These are phyloP conservation scores for Drosophila pseudoananassae DNA, from an alignment of 1,140 invertebrate genomes.

Conservation along the genomic window DNA sequence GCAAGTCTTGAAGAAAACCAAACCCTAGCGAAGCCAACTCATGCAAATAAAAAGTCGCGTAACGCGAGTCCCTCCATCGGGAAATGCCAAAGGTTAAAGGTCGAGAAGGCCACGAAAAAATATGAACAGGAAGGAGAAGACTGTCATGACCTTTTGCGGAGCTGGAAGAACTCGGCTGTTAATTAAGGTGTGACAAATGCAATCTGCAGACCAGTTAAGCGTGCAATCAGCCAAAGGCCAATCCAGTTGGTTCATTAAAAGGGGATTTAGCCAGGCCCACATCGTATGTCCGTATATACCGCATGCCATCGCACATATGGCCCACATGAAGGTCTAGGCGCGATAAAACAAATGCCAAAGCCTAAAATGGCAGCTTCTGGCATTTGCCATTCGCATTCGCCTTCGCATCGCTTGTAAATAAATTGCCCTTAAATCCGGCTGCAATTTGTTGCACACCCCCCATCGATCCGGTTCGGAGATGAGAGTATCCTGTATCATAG, in stretches of 20 bases:
- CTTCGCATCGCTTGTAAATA: constrained; percentile 30
- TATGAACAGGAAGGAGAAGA: background rate
- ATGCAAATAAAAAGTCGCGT: constrained; percentile 41
- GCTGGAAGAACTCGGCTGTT: constrained; percentile 26
- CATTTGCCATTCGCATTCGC: constrained; percentile 47
- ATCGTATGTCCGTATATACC: background rate
- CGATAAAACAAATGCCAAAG: constrained; percentile 70
- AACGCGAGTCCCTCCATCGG: background rate
- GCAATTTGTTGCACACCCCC: constrained; percentile 61
- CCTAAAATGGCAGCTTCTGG: constrained; percentile 62
- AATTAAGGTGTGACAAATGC: constrained; percentile 74
- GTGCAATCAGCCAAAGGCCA: constrained; percentile 62
- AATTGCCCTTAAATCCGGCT: constrained; percentile 57
- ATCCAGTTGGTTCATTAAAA: constrained; percentile 54
- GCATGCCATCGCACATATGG: background rate
- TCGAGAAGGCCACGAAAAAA: constrained; percentile 12
- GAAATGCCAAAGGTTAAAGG: constrained; percentile 45
- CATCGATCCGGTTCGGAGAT: constrained; percentile 10
- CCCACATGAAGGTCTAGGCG: constrained; percentile 18
- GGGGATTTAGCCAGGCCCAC: constrained; percentile 31
- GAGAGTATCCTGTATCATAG: constrained; percentile 3
- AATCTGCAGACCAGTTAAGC: constrained; percentile 45
- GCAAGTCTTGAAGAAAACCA: constrained; percentile 9
- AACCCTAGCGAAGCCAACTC: constrained; percentile 31
- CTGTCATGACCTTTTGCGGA: constrained; percentile 48